Percentiles rank a stretch among this genome's conserved stretches.
These are phyloP conservation scores for Clunio marinus DNA, from an alignment of 2,888 invertebrate species.

Conservation along the genomic window DNA sequence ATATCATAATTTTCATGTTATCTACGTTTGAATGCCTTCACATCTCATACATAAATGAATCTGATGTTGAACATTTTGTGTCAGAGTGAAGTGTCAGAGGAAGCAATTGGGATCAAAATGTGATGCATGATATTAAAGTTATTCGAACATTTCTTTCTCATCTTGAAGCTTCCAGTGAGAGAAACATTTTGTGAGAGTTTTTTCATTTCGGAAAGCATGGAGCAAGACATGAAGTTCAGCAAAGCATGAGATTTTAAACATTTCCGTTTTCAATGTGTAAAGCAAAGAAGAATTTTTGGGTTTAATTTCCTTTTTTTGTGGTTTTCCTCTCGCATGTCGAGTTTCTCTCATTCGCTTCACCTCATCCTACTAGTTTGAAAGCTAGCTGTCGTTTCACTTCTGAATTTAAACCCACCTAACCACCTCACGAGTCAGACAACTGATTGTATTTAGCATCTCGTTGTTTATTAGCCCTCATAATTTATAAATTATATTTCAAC, in stretches of 20 bases:
- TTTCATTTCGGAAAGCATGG: slow-evolving; percentile 13
- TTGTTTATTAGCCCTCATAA: slow-evolving; percentile 25
- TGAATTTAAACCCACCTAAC: not conserved
- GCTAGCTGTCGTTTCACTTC: not conserved
- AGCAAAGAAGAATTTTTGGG: slow-evolving; percentile 19
- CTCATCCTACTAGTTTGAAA: not conserved
- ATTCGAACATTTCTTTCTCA: no score
- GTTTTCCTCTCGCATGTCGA: not conserved
- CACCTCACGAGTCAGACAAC: slow-evolving; percentile 11
- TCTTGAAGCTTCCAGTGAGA: no score
- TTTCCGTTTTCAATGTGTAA: slow-evolving; percentile 18
- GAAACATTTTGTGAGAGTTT: no score
- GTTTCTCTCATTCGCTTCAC: not conserved
- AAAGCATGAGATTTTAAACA: not conserved
- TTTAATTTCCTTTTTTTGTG: slow-evolving; percentile 30
- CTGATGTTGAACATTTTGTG: no score
- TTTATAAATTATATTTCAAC: slow-evolving; percentile 33
- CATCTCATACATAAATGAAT: no score
- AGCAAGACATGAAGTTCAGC: no score
- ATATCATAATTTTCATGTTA: no score
- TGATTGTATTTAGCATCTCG: slow-evolving; percentile 25
- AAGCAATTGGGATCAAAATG: no score
- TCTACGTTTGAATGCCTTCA: no score
- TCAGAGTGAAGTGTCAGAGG: no score
- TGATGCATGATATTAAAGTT: no score